Evolutionary conservation across 2,113 vertebrate species (phyloP).

Genomic region (Odontophorus gujanensis): DNA sequence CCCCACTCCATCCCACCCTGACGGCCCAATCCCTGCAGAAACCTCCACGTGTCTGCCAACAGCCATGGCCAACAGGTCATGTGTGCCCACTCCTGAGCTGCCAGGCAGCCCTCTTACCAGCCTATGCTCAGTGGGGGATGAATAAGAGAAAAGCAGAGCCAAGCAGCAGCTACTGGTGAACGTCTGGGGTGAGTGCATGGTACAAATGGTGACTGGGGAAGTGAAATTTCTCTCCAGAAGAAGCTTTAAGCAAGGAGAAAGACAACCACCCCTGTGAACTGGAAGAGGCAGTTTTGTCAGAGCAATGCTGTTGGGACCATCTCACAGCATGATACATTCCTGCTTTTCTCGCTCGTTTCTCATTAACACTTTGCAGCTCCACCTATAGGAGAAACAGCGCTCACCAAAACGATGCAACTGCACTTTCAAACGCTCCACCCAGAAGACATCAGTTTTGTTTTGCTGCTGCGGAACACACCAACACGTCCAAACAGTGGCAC

Average conservation of each 20-base stretch:
- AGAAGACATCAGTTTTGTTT: accelerated
- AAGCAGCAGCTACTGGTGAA: too few species aligned
- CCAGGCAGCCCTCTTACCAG: neutral
- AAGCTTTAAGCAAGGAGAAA: neutral
- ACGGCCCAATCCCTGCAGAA: neutral
- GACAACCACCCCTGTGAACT: accelerated
- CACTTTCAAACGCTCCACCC: neutral
- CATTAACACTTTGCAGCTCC: neutral
- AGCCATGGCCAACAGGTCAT: neutral
- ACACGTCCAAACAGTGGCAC: neutral
- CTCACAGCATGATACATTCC: neutral
- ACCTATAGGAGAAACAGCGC: neutral
- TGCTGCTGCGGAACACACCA: accelerated
- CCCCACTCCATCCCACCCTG: neutral
- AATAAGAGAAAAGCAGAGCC: too few species aligned
- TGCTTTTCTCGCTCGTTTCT: neutral
- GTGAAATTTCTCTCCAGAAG: neutral
- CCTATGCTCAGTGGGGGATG: too few species aligned
- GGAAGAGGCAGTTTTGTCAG: accelerated
- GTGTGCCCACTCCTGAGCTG: neutral
- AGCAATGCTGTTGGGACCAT: accelerated
- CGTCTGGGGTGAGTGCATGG: too few species aligned
- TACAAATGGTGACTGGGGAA: too few species aligned
- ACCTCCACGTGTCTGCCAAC: neutral
- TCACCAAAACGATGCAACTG: neutral